These are phyloP conservation scores for Potorous gilbertii DNA, from an alignment of 2,797 vertebrate genomes.

Conservation along the genomic window DNA sequence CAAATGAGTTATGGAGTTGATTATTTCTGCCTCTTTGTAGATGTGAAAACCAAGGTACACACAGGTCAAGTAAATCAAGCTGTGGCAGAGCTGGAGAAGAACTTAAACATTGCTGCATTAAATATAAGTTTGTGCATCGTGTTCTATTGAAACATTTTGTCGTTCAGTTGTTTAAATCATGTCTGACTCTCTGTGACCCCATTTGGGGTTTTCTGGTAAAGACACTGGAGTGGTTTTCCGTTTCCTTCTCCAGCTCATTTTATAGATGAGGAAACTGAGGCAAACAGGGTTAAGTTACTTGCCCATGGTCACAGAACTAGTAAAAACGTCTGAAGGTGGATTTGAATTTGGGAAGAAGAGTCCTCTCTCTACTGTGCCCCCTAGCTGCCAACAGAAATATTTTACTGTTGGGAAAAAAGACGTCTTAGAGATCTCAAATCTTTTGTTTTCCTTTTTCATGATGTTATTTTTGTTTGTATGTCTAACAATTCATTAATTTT, in stretches of 20 bases:
- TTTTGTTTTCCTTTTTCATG: conserved; percentile 42
- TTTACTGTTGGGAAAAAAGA: background rate
- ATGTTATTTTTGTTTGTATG: conserved; percentile 40
- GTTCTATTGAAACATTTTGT: background rate
- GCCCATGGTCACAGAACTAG: no score
- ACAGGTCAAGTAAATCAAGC: background rate
- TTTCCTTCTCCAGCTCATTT: background rate
- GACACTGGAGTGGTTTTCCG: background rate
- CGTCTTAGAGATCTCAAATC: background rate
- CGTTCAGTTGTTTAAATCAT: background rate
- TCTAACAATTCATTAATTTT: conserved; percentile 44
- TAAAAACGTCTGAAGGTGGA: background rate
- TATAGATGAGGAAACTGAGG: background rate
- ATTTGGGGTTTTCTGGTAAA: background rate
- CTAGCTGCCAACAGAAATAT: background rate
- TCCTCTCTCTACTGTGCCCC: background rate
- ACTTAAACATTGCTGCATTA: background rate
- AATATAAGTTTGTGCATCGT: background rate
- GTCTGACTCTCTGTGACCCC: background rate
- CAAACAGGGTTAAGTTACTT: background rate
- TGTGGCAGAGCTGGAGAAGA: background rate
- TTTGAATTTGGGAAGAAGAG: background rate
- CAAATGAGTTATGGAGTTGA: background rate
- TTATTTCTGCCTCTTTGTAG: background rate
- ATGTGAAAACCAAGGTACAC: background rate